These are phyloP conservation scores for Melanotaenia trifasciata DNA, from an alignment of 2,797 vertebrate species.

Conservation along the genomic window DNA sequence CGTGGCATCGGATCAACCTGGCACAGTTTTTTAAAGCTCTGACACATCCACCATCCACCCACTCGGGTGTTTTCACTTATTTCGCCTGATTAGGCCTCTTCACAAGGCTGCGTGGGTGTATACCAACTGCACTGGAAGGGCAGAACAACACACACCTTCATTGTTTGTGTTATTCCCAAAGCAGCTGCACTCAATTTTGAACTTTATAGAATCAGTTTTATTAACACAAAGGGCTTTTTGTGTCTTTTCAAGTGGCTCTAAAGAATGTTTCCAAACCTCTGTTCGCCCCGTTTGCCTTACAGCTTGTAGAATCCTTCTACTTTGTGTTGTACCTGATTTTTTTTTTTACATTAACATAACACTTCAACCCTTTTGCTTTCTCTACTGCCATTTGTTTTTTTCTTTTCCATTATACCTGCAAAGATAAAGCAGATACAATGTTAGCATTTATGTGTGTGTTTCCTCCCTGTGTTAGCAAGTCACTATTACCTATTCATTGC, in stretches of 20 bases:
- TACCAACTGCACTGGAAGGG: constrained; percentile 2
- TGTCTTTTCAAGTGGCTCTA: background rate
- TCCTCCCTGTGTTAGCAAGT: constrained; percentile 30
- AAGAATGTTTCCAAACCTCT: background rate
- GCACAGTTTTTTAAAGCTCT: background rate
- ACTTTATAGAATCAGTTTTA: background rate
- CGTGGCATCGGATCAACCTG: background rate
- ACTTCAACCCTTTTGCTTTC: constrained; percentile 3
- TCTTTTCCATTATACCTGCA: background rate
- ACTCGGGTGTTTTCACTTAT: constrained; percentile 18
- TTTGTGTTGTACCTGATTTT: too few species aligned
- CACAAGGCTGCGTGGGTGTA: constrained; percentile 8
- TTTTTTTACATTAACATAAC: background rate
- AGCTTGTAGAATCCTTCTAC: background rate
- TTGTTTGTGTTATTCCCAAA: constrained; percentile 6
- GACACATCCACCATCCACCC: constrained; percentile 9
- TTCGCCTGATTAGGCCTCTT: constrained; percentile 25
- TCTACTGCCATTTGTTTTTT: background rate
- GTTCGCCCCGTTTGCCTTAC: background rate
- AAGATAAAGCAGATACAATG: background rate
- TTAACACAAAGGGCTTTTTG: background rate
- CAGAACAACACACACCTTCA: background rate
- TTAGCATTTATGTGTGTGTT: background rate
- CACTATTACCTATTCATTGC: constrained; percentile 26
- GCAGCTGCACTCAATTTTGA: background rate